phyloP scores from a whole-genome alignment of 1,140 invertebrate genomes.

The Brachionus angularis region DNA sequence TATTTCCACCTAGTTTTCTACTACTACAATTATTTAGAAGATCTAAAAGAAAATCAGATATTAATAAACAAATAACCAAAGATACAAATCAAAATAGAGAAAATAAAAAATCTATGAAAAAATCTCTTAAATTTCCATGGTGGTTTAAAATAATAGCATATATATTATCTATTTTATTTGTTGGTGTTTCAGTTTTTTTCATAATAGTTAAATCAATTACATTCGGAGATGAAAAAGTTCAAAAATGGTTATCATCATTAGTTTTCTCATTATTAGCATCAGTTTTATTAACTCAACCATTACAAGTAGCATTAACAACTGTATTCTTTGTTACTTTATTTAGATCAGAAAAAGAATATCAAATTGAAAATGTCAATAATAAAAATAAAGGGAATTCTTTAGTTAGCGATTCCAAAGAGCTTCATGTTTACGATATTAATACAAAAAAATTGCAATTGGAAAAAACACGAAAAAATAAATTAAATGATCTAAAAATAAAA shows the following conservation, averaged over 20 bases:
- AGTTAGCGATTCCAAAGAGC: neutral
- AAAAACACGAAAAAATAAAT: neutral
- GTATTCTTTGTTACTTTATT: neutral
- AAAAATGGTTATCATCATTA: neutral
- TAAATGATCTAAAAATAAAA: no score
- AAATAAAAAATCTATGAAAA: no score
- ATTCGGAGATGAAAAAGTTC: conserved; percentile 6
- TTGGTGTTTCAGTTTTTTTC: neutral
- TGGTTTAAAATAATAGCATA: no score
- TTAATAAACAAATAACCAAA: conserved; percentile 19
- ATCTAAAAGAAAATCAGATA: conserved; percentile 50
- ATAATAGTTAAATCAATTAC: neutral
- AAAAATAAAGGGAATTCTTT: no score
- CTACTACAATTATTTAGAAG: conserved; percentile 60
- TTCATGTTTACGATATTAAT: neutral
- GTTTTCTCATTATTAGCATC: neutral
- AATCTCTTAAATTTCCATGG: neutral
- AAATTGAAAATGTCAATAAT: neutral
- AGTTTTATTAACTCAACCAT: no score
- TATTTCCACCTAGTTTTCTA: conserved; percentile 62
- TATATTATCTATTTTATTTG: neutral
- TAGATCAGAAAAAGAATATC: neutral
- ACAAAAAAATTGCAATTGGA: neutral
- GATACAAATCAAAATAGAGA: conserved; percentile 44
- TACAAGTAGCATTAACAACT: neutral